Conservation (phyloP, 2,113 vertebrate genomes). For the Pampusana beccarii region DNA sequence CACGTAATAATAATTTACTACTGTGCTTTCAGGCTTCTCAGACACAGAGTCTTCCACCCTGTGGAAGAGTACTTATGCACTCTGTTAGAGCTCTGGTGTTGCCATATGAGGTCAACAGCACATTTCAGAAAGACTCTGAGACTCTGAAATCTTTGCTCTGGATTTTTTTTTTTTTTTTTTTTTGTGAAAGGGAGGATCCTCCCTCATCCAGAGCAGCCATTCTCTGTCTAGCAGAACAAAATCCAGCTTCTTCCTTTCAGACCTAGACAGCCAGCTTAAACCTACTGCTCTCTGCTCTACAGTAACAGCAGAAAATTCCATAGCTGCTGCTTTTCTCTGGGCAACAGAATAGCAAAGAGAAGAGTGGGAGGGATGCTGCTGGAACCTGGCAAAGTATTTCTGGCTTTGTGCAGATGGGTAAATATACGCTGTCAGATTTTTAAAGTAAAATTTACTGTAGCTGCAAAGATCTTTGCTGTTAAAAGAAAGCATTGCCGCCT, state of each 20-base stretch:
- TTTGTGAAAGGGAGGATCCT: not conserved
- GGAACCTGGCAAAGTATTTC: not conserved
- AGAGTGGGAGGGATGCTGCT: not conserved
- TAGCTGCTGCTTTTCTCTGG: not conserved
- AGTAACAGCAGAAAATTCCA: not conserved
- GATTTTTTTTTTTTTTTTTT: not conserved
- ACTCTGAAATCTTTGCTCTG: not conserved
- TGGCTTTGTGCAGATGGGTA: not conserved
- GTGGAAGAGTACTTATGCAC: rapidly evolving
- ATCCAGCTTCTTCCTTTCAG: not conserved
- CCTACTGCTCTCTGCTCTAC: not conserved
- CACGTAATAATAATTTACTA: not conserved
- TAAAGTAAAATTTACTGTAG: not conserved
- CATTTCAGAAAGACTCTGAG: not conserved
- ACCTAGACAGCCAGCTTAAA: not conserved
- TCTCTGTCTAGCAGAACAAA: not conserved
- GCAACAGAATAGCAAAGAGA: not conserved
- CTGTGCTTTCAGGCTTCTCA: not conserved
- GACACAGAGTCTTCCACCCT: not conserved
- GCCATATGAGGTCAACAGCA: not conserved
- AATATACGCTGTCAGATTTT: not conserved
- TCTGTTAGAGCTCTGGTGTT: not conserved
- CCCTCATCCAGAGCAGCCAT: rapidly evolving
- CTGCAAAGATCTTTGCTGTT: not conserved
- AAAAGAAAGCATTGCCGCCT: not conserved